Evolutionary conservation across 2,888 invertebrate genomes (phyloP), one percentile per base, ranked within the genome.

Genomic region (Meiosimyza platycephala): DNA sequence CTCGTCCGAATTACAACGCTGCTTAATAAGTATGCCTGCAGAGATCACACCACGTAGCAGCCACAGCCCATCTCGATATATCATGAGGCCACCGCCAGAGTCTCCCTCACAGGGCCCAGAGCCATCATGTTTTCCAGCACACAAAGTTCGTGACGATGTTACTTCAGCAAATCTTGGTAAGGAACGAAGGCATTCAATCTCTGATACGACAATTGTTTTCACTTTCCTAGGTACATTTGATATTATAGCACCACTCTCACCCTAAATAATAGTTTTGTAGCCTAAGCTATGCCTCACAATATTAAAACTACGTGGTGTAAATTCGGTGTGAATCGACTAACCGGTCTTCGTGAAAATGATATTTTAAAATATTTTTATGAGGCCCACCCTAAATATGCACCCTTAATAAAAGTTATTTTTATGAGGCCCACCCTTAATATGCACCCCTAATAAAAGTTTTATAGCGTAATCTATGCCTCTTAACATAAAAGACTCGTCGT

Each of bases 21-120:
- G 84, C 64, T 88, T 87, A 18, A 73, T 68, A 7, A 76, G 73
- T 5, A 88, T 79, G 0, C 89, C 88, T 12, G 88, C 86, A 0
- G 90, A 89, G 3, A 90, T 88, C n/a, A 89, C 83, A 9, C 89
- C 90, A 51, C 89, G 83, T 51, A 90, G 78, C 72, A 81, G 79
- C 88, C 89, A 90, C 60, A 82, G 80, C 12, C 84, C 84, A 52
- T 85, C 81, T 64, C 80, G 81, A 73, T 82, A 81, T 62, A 91
- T 80, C 76, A 89, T 86, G 11, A 91, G 87, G 0, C 88, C 89
- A n/a, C 84, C 83, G 12, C 94, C 94, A n/a, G 92, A 94, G 82
- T 92, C 93, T 0, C 86, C 86, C 66, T 78, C 80, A 67, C 87
- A 87, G 6, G 86, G 86, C 0, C 85, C 86, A 6, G 79, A 80